A percentile compares a stretch with the other conserved stretches of the same genome.
phyloP scores from a whole-genome alignment of 2,113 vertebrate genomes.

The Setophaga petechia region DNA sequence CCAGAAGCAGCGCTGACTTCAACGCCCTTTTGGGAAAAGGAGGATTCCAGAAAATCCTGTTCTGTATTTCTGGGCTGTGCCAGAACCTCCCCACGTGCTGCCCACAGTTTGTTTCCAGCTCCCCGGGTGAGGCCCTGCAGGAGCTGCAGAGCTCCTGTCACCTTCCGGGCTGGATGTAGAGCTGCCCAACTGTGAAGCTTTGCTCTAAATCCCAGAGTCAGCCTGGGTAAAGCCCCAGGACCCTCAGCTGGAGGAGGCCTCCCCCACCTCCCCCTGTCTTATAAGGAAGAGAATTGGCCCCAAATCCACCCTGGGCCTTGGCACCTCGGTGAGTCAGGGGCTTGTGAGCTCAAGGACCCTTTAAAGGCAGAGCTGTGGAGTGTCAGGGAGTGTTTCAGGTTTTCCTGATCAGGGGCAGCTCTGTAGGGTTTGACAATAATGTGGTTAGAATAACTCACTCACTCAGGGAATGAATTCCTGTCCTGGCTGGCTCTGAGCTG shows the following conservation, averaged over 20 bases:
- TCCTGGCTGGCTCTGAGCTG: background rate
- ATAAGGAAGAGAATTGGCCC: background rate
- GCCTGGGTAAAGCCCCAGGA: background rate
- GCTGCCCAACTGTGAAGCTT: background rate
- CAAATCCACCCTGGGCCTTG: background rate
- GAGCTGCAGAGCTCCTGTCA: background rate
- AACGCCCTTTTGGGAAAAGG: background rate
- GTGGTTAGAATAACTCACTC: background rate
- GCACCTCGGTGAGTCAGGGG: background rate
- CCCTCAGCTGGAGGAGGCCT: background rate
- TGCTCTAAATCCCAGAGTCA: background rate
- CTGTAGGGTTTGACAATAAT: accelerated
- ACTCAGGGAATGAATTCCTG: background rate
- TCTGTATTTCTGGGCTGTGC: background rate
- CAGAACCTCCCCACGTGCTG: background rate
- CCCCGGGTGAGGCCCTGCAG: background rate
- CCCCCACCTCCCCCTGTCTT: background rate
- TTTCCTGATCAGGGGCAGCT: background rate
- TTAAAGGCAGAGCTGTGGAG: background rate
- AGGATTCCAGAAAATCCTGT: background rate
- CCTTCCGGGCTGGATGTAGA: background rate
- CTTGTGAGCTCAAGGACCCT: background rate
- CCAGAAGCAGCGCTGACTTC: background rate
- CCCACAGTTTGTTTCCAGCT: background rate
- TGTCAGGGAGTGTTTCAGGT: background rate